Evolutionary conservation across 2,113 vertebrate species (phyloP), one percentile per base, ranked within the genome.

Genomic region (Scytalopus superciliaris): DNA sequence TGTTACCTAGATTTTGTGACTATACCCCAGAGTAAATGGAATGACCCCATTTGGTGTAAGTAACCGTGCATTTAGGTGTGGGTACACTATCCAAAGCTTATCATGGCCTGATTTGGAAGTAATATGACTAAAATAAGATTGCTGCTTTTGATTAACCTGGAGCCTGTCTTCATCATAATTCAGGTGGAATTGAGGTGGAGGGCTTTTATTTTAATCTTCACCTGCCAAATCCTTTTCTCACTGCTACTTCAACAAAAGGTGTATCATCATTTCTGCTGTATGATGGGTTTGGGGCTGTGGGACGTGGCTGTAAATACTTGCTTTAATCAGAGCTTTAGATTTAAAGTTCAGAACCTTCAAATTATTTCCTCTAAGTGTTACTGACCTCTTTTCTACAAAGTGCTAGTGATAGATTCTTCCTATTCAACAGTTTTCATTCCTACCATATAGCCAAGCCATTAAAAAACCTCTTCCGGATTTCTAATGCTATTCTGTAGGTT

Each of bases 1-100:
- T 96, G 93, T 93, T 97, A 93, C 94, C 96, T 90, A 98, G 98
- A 97, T 98, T 96, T 98, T 98, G 97, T 98, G 97, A 96, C 96
- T 97, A 97, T 97, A 93, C 91, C 97, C 97, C 97, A 97, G 94
- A 97, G 95, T 98, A 98, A 97, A 97, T 84, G 98, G 98, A 93
- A 97, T 97, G 93, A 93, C 97, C 88, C 96, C 97, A 94, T 93
- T 96, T 95, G 97, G 91, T 97, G 98, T 98, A 98, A 98, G 98
- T 98, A 97, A 90, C 87, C 8, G 0, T 91, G 94, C 79, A 76
- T 87, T 94, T 63, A 97, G 96, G 93, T 93, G 87, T 90, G 93
- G 93, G 87, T 92, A 37, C 87, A 45, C 97, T 84, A 39, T 78
- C 50, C 92, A 95, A 95, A 97, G 94, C 96, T 97, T 93, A 53